Percentiles rank a stretch among this genome's conserved stretches.
phyloP scores from a whole-genome alignment of 2,888 invertebrate genomes.

The Corbicula japonica region DNA sequence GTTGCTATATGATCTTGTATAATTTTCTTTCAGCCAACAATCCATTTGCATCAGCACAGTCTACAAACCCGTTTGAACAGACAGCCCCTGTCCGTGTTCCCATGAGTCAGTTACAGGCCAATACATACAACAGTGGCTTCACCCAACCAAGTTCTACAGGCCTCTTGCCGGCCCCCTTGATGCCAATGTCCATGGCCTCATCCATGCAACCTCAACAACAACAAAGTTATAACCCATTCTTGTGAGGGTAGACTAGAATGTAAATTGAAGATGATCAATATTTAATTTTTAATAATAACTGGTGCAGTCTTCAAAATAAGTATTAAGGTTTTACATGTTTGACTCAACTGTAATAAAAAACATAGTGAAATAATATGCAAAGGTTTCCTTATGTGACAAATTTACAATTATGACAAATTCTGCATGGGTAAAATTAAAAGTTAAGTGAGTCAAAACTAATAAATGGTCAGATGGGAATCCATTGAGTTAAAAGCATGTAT shows the following conservation, averaged over 20 bases:
- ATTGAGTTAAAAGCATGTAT: too few species aligned
- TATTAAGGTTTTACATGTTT: background rate
- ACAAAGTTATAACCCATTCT: conserved; percentile 81
- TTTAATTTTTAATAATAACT: background rate
- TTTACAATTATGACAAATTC: background rate
- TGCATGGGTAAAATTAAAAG: background rate
- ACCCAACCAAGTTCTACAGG: conserved; percentile 73
- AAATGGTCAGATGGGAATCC: too few species aligned
- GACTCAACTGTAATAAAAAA: background rate
- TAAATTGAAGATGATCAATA: background rate
- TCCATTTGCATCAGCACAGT: conserved; percentile 78
- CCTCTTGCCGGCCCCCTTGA: conserved; percentile 79
- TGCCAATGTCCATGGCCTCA: conserved; percentile 72
- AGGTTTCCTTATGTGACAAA: background rate
- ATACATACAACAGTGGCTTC: conserved; percentile 74
- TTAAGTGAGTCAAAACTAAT: too few species aligned
- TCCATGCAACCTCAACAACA: conserved; percentile 74
- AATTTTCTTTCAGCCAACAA: conserved; percentile 76
- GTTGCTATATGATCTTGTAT: background rate
- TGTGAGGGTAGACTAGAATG: conserved; percentile 67
- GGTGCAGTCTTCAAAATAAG: background rate
- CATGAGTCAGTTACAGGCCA: conserved; percentile 81
- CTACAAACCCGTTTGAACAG: conserved; percentile 83
- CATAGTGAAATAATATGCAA: background rate
- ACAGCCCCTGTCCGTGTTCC: conserved; percentile 78